Percentiles rank a stretch among this genome's conserved stretches.
Evolutionary conservation across 2,113 vertebrate species (phyloP).

Genomic region (Megaceryle maxima): DNA sequence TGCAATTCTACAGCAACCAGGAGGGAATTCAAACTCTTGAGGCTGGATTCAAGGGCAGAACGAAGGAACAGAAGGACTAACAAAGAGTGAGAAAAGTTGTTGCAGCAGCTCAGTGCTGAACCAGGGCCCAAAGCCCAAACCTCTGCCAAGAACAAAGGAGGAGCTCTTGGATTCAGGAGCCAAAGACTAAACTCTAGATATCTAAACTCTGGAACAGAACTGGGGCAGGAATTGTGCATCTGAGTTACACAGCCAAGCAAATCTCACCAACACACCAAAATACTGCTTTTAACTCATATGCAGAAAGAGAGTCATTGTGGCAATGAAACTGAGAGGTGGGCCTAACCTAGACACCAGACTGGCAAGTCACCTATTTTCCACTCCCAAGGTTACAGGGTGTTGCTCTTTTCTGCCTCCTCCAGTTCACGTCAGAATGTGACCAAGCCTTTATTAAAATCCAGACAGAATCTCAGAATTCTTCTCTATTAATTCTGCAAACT

Average conservation of each 20-base stretch:
- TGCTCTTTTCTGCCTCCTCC: not conserved
- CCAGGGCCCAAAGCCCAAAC: not conserved
- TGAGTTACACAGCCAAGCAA: not conserved
- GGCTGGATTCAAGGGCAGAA: constrained; percentile 23
- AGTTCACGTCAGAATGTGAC: not conserved
- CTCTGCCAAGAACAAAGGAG: not conserved
- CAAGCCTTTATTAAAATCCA: not conserved
- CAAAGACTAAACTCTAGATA: not conserved
- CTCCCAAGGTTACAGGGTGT: not conserved
- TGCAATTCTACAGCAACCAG: not conserved
- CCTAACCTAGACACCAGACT: not conserved
- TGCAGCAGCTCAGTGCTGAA: not conserved
- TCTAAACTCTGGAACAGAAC: not conserved
- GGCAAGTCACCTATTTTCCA: not conserved
- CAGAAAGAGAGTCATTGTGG: not conserved
- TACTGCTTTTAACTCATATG: not conserved
- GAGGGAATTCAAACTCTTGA: not conserved
- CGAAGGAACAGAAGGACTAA: not conserved
- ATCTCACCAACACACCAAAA: not conserved
- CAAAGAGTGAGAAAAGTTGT: not conserved
- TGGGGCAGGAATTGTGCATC: not conserved
- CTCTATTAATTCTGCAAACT: not conserved
- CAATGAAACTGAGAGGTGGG: not conserved
- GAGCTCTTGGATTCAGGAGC: not conserved
- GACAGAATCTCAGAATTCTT: not conserved